Percentiles rank a stretch among this genome's conserved stretches.
Conservation (phyloP, 2,888 invertebrate species). For the Macrosoma leucophasiata region DNA sequence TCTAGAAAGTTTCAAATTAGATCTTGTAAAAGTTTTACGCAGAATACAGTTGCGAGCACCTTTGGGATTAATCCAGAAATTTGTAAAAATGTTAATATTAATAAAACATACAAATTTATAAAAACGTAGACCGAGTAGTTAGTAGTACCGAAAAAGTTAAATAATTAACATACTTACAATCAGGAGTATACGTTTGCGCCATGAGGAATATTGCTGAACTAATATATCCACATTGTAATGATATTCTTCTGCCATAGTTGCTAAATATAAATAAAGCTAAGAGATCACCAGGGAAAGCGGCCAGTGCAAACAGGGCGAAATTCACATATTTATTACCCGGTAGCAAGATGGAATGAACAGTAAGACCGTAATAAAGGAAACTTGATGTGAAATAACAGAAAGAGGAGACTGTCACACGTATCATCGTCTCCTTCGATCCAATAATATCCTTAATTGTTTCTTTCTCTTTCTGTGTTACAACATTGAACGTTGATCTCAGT, state of each 20-base stretch:
- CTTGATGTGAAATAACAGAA: conserved; percentile 55
- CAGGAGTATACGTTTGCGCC: conserved; percentile 44
- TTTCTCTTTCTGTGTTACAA: conserved; percentile 43
- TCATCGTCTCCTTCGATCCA: conserved; percentile 50
- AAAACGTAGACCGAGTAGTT: no score
- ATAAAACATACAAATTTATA: no score
- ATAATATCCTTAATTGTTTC: conserved; percentile 49
- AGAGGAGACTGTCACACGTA: conserved; percentile 42
- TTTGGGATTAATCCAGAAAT: no score
- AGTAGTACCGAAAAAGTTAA: no score
- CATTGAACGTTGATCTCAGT: conserved; percentile 41
- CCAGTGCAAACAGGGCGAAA: conserved; percentile 45
- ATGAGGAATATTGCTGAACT: conserved; percentile 43
- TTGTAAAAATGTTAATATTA: no score
- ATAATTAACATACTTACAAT: conserved; percentile 51
- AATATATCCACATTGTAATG: conserved; percentile 47
- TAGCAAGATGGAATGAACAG: conserved; percentile 47
- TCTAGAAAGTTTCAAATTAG: no score
- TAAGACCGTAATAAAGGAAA: conserved; percentile 52
- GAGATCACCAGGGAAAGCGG: conserved; percentile 56
- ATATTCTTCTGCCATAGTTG: conserved; percentile 46
- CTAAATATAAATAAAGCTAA: conserved; percentile 46
- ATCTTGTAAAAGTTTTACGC: no score
- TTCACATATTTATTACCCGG: conserved; percentile 60
- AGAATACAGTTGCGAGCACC: no score